A percentile compares a stretch with the other conserved stretches of the same genome.
phyloP scores from a whole-genome alignment of 2,888 invertebrate species.

The Oxystoma pomonae region DNA sequence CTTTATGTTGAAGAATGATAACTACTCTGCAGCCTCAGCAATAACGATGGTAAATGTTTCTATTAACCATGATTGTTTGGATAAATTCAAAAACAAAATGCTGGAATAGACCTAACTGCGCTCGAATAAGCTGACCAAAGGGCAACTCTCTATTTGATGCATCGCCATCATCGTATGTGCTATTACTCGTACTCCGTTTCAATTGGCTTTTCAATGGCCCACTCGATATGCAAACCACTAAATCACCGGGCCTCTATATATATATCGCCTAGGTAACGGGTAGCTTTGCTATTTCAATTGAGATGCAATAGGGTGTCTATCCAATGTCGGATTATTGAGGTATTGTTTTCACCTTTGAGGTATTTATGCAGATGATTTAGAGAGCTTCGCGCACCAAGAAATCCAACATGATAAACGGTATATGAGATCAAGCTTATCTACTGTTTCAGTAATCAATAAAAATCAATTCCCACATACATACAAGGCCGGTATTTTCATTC shows the following conservation, averaged over 20 bases:
- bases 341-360: constrained; percentile 10
- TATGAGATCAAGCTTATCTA: too few species aligned
- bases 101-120: too few species aligned
- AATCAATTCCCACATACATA: too few species aligned
- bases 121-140: too few species aligned
- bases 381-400: background rate
- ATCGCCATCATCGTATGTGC: constrained; percentile 50
- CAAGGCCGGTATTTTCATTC: too few species aligned
- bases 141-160: constrained; percentile 43
- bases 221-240: constrained; percentile 45
- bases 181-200: constrained; percentile 48
- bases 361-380: background rate
- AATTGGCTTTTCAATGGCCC: constrained; percentile 50
- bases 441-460: too few species aligned
- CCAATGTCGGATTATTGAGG: constrained; percentile 35
- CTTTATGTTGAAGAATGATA: too few species aligned
- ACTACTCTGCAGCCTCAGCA: too few species aligned
- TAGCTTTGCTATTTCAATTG: background rate
- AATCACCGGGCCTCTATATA: constrained; percentile 37
- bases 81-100: too few species aligned
- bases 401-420: too few species aligned
- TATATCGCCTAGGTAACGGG: constrained; percentile 12
- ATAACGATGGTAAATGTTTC: too few species aligned
- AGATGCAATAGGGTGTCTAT: constrained; percentile 25
- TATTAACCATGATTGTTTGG: too few species aligned